These are phyloP conservation scores for Coelinius sp. DNA, from an alignment of 2,888 invertebrate species.

Conservation along the genomic window DNA sequence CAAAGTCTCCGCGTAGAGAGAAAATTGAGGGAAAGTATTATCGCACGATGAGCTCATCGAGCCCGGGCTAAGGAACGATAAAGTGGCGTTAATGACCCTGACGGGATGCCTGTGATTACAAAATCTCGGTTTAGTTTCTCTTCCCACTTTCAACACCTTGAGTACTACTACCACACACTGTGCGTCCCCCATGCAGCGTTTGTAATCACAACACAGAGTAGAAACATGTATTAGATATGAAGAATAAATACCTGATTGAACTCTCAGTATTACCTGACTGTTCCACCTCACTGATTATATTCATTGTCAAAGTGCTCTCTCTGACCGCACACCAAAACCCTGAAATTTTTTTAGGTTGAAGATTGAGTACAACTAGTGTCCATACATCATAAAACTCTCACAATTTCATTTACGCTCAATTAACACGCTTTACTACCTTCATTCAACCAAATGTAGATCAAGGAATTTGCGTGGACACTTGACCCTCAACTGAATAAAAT, in stretches of 20 bases:
- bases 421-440: neutral
- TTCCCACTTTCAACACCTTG: constrained; percentile 9
- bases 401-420: neutral
- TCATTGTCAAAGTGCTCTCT: neutral
- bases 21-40: constrained; percentile 35
- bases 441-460: neutral
- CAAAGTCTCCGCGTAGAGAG: neutral
- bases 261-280: neutral
- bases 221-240: neutral
- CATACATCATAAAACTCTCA: neutral
- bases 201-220: neutral
- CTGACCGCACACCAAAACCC: neutral
- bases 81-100: constrained; percentile 35
- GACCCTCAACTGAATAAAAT: neutral
- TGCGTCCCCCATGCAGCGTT: neutral
- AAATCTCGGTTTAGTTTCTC: constrained; percentile 31
- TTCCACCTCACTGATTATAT: neutral
- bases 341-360: constrained; percentile 13
- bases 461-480: neutral
- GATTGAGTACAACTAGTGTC: neutral
- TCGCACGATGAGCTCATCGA: neutral
- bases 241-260: neutral
- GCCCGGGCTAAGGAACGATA: constrained; percentile 25
- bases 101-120: constrained; percentile 24
- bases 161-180: constrained; percentile 17